These are phyloP conservation scores for Cheilosia variabilis DNA, from an alignment of 2,888 invertebrate species.

Conservation along the genomic window DNA sequence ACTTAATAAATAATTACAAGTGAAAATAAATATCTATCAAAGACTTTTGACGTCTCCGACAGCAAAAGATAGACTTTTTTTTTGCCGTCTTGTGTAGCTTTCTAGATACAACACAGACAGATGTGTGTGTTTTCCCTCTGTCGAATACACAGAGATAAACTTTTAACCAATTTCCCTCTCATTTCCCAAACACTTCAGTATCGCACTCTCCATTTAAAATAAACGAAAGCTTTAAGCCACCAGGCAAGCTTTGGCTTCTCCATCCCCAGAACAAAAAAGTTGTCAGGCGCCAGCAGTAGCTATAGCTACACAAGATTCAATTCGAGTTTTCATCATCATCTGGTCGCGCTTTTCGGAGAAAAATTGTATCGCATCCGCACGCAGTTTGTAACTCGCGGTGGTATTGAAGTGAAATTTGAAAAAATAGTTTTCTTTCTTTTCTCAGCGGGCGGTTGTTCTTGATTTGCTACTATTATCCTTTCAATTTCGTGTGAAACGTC, in stretches of 20 bases:
- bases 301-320: constrained; percentile 53
- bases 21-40: constrained; percentile 26
- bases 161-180: constrained; percentile 44
- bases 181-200: constrained; percentile 24
- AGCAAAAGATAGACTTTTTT: constrained; percentile 26
- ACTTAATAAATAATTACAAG: constrained; percentile 19
- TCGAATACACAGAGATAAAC: constrained; percentile 19
- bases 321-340: constrained; percentile 71
- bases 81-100: background rate
- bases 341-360: constrained; percentile 68
- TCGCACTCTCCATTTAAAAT: constrained; percentile 5
- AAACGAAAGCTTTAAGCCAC: constrained; percentile 43
- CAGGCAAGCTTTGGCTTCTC: constrained; percentile 51
- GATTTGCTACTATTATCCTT: constrained; percentile 16
- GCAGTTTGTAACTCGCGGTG: constrained; percentile 58
- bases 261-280: constrained; percentile 42
- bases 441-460: constrained; percentile 35
- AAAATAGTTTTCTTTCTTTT: constrained; percentile 32
- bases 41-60: constrained; percentile 39
- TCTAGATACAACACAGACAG: background rate
- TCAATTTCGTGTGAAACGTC: constrained; percentile 7
- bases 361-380: constrained; percentile 68
- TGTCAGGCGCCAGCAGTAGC: constrained; percentile 35
- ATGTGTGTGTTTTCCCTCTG: background rate
- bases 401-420: constrained; percentile 46